Evolutionary conservation across 2,888 invertebrate species (phyloP).

Genomic region (Netelia inedita): DNA sequence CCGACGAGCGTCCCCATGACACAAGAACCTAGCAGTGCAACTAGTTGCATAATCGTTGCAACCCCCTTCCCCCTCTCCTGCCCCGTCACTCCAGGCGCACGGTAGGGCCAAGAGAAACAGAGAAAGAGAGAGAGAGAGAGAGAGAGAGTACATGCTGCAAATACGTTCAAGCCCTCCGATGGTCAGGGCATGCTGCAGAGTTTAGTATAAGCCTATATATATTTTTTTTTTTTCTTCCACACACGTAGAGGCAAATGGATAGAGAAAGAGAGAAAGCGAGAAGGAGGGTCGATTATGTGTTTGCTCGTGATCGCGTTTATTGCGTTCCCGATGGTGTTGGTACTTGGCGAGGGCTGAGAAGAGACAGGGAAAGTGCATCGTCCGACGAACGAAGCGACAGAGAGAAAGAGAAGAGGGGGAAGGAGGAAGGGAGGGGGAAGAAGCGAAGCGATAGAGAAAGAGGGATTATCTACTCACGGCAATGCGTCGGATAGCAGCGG

Average conservation of each 20-base stretch:
- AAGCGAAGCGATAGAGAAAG: constrained; percentile 30
- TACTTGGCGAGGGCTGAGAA: constrained; percentile 15
- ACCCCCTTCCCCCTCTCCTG: constrained; percentile 60
- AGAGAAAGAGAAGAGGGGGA: constrained; percentile 23
- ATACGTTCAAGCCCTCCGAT: constrained; percentile 49
- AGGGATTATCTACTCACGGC: constrained; percentile 49
- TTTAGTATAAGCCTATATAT: constrained; percentile 10
- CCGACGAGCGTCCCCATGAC: constrained; percentile 58
- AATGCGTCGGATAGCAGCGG: constrained; percentile 46
- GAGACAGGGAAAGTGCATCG: constrained; percentile 58
- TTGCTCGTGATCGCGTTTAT: constrained; percentile 53
- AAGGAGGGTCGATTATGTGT: constrained; percentile 2
- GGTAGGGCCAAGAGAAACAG: constrained; percentile 67
- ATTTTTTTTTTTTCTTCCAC: neutral
- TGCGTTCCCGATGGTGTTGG: constrained; percentile 45
- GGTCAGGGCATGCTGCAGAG: constrained; percentile 37
- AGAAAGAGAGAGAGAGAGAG: neutral
- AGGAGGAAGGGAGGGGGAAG: constrained; percentile 25
- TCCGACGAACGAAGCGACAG: constrained; percentile 21
- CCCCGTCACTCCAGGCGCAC: constrained; percentile 67
- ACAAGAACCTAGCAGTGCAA: constrained; percentile 74
- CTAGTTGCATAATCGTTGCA: constrained; percentile 80
- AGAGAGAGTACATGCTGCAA: constrained; percentile 61
- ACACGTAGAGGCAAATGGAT: constrained; percentile 60
- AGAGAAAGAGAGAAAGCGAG: constrained; percentile 6